Percentiles rank a stretch among this genome's conserved stretches.
Conservation (phyloP, 2,888 invertebrate species). For the Anticlea derivata region DNA sequence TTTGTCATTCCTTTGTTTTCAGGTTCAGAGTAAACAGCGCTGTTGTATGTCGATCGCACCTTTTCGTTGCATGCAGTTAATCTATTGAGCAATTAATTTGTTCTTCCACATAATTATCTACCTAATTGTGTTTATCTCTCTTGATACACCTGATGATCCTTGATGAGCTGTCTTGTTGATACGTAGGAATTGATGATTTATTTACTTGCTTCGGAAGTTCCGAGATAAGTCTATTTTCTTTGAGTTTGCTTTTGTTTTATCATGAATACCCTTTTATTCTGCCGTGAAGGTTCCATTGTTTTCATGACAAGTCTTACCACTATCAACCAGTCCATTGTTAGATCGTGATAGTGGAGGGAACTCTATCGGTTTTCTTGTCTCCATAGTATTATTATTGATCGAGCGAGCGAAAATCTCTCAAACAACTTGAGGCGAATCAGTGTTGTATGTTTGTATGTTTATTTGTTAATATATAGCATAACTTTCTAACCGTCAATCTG, state of each 20-base stretch:
- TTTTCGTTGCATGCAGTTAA: conserved; percentile 23
- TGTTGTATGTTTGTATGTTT: too few relatives aligned
- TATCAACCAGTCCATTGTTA: background rate
- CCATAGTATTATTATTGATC: too few relatives aligned
- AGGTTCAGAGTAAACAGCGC: conserved; percentile 10
- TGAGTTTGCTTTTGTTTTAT: background rate
- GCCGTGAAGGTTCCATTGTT: background rate
- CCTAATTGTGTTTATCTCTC: conserved; percentile 11
- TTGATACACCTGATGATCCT: conserved; percentile 18
- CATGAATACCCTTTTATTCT: too few relatives aligned
- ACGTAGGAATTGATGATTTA: background rate
- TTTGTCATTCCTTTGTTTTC: conserved; percentile 3
- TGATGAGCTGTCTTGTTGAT: background rate
- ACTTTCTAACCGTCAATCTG: too few relatives aligned
- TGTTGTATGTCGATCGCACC: conserved; percentile 12
- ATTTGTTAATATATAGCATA: too few relatives aligned
- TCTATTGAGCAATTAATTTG: conserved; percentile 23
- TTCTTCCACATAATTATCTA: conserved; percentile 11
- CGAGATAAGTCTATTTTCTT: background rate
- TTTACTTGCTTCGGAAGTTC: conserved; percentile 1
- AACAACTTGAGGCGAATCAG: too few relatives aligned
- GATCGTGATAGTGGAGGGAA: background rate
- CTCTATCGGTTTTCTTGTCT: too few relatives aligned
- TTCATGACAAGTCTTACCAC: background rate
- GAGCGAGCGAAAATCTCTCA: too few relatives aligned